Conservation (phyloP, 2,113 vertebrate genomes). For the Semnornis frantzii region DNA sequence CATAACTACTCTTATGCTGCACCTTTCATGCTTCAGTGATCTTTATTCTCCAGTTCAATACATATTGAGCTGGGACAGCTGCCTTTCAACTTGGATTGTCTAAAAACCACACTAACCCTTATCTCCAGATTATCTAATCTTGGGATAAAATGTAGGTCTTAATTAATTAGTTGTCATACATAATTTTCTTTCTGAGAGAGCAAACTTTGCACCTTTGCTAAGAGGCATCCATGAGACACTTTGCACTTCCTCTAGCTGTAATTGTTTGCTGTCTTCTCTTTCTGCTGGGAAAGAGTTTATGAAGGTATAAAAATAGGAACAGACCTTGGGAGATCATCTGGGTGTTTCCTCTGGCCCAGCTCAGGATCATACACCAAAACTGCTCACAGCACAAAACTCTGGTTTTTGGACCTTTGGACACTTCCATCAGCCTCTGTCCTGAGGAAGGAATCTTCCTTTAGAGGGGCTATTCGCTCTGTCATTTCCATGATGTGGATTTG, state of each 20-base stretch:
- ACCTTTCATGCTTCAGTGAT: conserved; percentile 29
- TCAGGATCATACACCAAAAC: neutral
- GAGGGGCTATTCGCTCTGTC: neutral
- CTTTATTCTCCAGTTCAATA: conserved; percentile 49
- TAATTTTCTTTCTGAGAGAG: neutral
- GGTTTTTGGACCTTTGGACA: neutral
- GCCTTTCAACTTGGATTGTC: conserved; percentile 8
- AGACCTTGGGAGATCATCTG: neutral
- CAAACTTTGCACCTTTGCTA: neutral
- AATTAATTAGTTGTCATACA: neutral
- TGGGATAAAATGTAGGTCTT: neutral
- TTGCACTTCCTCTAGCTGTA: neutral
- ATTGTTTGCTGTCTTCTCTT: neutral
- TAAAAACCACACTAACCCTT: neutral
- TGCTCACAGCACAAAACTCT: neutral
- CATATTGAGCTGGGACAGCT: conserved; percentile 39
- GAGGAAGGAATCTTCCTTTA: neutral
- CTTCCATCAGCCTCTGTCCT: neutral
- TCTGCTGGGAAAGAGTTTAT: neutral
- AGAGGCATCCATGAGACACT: neutral
- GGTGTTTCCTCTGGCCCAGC: neutral
- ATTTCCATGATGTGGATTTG: neutral
- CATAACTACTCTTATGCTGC: neutral
- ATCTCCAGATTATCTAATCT: neutral
- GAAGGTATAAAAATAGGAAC: neutral